Conservation (phyloP, 2,888 invertebrate species). For the Campoletis raptor region DNA sequence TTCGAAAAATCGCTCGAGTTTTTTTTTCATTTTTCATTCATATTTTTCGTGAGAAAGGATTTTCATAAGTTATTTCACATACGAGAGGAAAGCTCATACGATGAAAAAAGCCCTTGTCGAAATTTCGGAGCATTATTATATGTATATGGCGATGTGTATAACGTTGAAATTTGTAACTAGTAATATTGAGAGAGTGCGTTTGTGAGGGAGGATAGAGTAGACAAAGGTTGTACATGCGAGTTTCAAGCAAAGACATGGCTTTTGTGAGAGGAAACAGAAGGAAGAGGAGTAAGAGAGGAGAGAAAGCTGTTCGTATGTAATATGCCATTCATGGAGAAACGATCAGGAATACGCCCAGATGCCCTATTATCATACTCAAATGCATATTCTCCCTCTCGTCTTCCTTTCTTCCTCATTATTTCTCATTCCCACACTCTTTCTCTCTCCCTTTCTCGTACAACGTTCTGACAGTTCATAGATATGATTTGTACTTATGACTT, state of each 20-base stretch:
- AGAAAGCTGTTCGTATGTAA: constrained; percentile 44
- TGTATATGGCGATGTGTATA: not conserved
- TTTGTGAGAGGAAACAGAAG: not conserved
- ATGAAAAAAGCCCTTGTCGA: not conserved
- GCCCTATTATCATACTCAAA: constrained; percentile 47
- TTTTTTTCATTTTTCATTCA: not conserved
- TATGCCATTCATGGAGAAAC: constrained; percentile 55
- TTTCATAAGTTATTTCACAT: not conserved
- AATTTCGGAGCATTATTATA: not conserved
- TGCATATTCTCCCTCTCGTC: constrained; percentile 56
- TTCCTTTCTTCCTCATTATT: constrained; percentile 37
- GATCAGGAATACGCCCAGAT: constrained; percentile 65
- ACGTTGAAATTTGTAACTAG: constrained; percentile 25
- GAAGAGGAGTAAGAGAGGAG: constrained; percentile 4
- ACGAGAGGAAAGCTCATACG: not conserved
- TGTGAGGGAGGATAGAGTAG: not conserved
- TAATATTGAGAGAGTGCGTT: constrained; percentile 15
- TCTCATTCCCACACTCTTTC: not conserved
- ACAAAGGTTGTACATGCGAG: not conserved
- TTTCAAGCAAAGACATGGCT: constrained; percentile 2
- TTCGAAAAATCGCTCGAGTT: not conserved
- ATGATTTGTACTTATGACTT: constrained; percentile 57
- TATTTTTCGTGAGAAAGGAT: not conserved
- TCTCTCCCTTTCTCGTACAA: not conserved
- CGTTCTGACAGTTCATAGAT: constrained; percentile 20